Percentiles rank a stretch among this genome's conserved stretches.
Conservation (phyloP, 2,113 vertebrate species). For the Corythornis cristatus region DNA sequence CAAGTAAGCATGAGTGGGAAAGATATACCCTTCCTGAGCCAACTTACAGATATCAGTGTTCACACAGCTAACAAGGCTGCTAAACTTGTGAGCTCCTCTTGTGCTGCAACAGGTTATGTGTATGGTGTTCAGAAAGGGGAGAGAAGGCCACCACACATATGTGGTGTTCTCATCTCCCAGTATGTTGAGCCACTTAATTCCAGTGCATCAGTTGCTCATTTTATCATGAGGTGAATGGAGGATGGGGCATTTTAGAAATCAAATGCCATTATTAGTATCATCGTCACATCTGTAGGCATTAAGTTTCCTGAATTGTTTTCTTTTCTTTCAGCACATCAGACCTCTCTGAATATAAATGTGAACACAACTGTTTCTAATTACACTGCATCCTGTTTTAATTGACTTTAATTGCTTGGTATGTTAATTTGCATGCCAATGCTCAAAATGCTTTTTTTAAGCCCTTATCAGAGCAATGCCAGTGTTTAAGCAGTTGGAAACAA, state of each 20-base stretch:
- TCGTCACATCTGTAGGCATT: constrained; percentile 37
- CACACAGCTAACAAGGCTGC: not conserved
- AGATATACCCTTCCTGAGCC: accelerated
- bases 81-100: not conserved
- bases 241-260: not conserved
- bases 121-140: not conserved
- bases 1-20: not conserved
- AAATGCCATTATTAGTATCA: constrained; percentile 22
- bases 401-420: constrained; percentile 76
- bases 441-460: constrained; percentile 68
- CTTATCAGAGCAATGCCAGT: constrained; percentile 55
- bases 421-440: constrained; percentile 79
- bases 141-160: not conserved
- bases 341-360: constrained; percentile 74
- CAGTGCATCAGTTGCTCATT: not conserved
- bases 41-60: accelerated
- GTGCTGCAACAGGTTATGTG: not conserved
- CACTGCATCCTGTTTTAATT: constrained; percentile 78
- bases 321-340: constrained; percentile 65
- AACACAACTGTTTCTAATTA: constrained; percentile 79
- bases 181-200: not conserved
- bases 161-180: not conserved
- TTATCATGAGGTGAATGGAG: not conserved
- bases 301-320: constrained; percentile 68
- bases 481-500: constrained; percentile 55